phyloP scores from a whole-genome alignment of 2,797 vertebrate species.

The Argentina silus region DNA sequence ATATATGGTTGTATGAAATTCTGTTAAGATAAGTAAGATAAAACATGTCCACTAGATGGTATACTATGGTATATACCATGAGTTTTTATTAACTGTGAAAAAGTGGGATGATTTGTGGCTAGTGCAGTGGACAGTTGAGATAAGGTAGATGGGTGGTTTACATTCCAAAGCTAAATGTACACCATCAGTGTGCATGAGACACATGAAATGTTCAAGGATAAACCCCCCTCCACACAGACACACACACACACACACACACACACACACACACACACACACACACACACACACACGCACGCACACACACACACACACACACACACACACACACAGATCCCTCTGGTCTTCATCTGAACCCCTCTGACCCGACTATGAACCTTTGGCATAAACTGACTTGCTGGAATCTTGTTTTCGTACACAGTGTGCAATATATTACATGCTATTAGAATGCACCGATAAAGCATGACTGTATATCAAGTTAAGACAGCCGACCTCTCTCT shows the following conservation, averaged over 20 bases:
- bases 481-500: background rate
- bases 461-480: no score
- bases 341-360: background rate
- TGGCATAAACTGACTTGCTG: background rate
- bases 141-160: background rate
- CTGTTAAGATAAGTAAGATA: no score
- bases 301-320: background rate
- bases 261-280: background rate
- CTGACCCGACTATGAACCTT: background rate
- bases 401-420: background rate
- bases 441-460: background rate
- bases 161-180: conserved; percentile 1
- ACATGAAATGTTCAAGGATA: background rate
- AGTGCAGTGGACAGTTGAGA: conserved; percentile 4
- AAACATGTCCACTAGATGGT: conserved; percentile 33
- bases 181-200: background rate
- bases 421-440: background rate
- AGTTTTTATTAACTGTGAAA: background rate
- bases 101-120: background rate
- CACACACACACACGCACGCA: background rate
- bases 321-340: background rate
- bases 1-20: no score
- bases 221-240: background rate
- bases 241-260: background rate
- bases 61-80: conserved; percentile 26